These are phyloP conservation scores for Platichthys flesus DNA, from an alignment of 2,113 vertebrate species.

Conservation along the genomic window DNA sequence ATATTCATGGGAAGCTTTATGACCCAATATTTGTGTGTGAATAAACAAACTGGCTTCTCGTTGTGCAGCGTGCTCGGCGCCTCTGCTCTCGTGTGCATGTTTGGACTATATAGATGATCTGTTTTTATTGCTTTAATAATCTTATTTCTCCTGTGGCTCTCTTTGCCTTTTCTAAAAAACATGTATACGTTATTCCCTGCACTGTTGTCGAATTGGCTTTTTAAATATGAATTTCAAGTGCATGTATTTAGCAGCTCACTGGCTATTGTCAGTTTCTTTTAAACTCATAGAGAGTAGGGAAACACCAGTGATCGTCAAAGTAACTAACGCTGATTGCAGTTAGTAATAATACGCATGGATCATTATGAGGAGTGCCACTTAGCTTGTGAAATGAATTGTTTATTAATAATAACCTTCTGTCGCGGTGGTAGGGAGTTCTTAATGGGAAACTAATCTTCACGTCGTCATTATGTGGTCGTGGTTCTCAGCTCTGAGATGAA, in stretches of 20 bases:
- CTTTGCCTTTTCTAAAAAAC: conserved; percentile 4
- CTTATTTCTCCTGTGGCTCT: neutral
- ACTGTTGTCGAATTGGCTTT: neutral
- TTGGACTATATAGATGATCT: conserved; percentile 31
- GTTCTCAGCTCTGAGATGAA: neutral
- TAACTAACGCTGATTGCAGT: neutral
- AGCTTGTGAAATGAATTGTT: neutral
- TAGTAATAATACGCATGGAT: neutral
- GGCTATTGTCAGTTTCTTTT: too few species aligned
- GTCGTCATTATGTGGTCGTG: neutral
- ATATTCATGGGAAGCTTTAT: conserved; percentile 23
- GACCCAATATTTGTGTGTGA: conserved; percentile 1
- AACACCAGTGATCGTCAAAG: neutral
- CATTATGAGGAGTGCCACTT: neutral
- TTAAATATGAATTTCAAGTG: neutral
- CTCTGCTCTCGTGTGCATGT: conserved; percentile 16
- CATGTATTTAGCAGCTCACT: neutral
- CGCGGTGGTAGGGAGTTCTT: neutral
- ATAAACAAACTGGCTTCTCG: conserved; percentile 3
- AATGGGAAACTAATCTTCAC: neutral
- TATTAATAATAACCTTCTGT: neutral
- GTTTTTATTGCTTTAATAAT: conserved; percentile 20
- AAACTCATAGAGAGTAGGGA: neutral
- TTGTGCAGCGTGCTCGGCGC: neutral
- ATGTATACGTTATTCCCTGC: neutral